Percentiles rank a stretch among this genome's conserved stretches.
These are phyloP conservation scores for Folsomia candida DNA, from an alignment of 2,888 invertebrate species.

Conservation along the genomic window DNA sequence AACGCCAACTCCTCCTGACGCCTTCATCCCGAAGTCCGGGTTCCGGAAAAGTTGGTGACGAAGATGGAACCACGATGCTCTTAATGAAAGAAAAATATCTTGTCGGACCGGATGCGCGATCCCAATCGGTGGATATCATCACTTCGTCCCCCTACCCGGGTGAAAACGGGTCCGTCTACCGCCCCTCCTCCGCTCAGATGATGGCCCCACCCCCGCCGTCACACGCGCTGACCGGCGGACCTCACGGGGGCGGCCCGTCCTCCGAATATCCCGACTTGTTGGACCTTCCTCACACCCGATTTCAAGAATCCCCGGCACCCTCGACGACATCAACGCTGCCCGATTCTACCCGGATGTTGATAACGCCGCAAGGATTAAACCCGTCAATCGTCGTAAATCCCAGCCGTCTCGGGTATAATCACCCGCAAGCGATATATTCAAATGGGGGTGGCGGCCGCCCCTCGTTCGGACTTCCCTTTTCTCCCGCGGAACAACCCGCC, in stretches of 20 bases:
- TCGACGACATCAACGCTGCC: constrained; percentile 78
- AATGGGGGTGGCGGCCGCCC: constrained; percentile 66
- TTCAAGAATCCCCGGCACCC: constrained; percentile 72
- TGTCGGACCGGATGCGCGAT: not conserved
- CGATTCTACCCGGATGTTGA: constrained; percentile 63
- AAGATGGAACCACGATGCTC: constrained; percentile 1
- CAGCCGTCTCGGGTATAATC: constrained; percentile 62
- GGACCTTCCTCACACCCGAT: constrained; percentile 59
- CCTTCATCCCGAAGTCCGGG: not conserved
- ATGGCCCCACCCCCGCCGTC: constrained; percentile 14
- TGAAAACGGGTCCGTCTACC: not conserved
- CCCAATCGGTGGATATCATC: not conserved
- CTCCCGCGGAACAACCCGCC: constrained; percentile 59
- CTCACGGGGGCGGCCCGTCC: not conserved
- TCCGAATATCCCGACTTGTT: constrained; percentile 36
- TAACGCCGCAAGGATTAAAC: constrained; percentile 40
- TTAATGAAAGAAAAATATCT: constrained; percentile 10
- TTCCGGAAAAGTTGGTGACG: constrained; percentile 7
- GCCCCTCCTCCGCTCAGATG: constrained; percentile 2
- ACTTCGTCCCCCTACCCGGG: not conserved
- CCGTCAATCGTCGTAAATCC: constrained; percentile 51
- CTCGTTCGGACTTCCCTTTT: constrained; percentile 60
- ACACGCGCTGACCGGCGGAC: not conserved
- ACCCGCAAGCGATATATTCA: constrained; percentile 64
- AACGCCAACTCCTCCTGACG: constrained; percentile 14